Conservation (phyloP, 2,888 invertebrate genomes). For the Ferrisia virgata region DNA sequence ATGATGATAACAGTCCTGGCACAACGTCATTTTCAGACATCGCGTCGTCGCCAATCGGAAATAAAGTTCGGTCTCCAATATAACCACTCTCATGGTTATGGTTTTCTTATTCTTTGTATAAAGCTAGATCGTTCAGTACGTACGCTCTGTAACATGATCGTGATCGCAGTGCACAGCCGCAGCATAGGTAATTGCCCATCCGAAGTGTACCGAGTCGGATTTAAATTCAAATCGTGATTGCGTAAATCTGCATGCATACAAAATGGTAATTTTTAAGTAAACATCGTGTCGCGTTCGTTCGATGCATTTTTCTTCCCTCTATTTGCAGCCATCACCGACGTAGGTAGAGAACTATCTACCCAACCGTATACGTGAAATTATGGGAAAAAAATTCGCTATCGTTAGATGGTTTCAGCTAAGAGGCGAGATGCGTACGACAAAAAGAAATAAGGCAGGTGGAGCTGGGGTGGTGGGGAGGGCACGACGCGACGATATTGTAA, state of each 20-base stretch:
- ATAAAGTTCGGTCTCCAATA: not conserved
- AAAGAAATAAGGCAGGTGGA: too few species aligned
- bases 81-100: not conserved
- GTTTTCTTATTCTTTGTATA: not conserved
- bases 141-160: not conserved
- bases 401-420: too few species aligned
- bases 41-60: not conserved
- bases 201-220: not conserved
- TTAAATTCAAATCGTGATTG: conserved; percentile 7
- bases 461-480: too few species aligned
- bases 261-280: conserved; percentile 10
- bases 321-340: too few species aligned
- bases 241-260: not conserved
- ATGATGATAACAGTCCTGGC: not conserved
- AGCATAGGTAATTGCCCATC: not conserved
- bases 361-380: not conserved
- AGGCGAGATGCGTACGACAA: too few species aligned
- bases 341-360: too few species aligned
- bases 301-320: not conserved
- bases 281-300: conserved; percentile 2
- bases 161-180: not conserved
- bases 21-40: not conserved
- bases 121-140: not conserved
- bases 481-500: too few species aligned
- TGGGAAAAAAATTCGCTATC: not conserved